Evolutionary conservation across 2,113 vertebrate species (phyloP).

Genomic region (Xenopus laevis): DNA sequence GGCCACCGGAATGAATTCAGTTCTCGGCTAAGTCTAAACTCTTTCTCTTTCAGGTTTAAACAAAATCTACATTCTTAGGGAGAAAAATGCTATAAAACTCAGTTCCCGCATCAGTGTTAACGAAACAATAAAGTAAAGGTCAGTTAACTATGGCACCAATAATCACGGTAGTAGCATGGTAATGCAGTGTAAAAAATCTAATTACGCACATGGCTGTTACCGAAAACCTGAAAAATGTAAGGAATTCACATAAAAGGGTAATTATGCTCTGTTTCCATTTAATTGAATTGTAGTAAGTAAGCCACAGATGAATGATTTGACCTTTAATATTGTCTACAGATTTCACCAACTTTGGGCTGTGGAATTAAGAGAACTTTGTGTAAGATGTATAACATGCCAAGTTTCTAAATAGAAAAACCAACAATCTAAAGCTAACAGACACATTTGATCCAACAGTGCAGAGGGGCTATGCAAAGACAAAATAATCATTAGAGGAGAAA

Average conservation of each 20-base stretch:
- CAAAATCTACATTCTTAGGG: conserved; percentile 3
- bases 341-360: not conserved
- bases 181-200: conserved; percentile 25
- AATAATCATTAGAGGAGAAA: too few relatives aligned
- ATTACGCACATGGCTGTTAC: conserved; percentile 30
- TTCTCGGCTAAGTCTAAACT: not conserved
- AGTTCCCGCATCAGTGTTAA: conserved; percentile 1
- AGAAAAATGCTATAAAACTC: not conserved
- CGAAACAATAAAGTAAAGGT: conserved; percentile 32
- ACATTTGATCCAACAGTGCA: too few relatives aligned
- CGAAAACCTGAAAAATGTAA: conserved; percentile 29
- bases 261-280: conserved; percentile 8
- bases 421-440: too few relatives aligned
- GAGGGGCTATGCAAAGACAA: too few relatives aligned
- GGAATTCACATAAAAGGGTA: conserved; percentile 15
- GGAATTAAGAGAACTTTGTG: not conserved
- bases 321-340: not conserved
- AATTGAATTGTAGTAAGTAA: not conserved
- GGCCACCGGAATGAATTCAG: conserved; percentile 17
- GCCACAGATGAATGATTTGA: not conserved
- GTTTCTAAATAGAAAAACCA: not conserved
- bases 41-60: conserved; percentile 7
- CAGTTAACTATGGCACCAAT: conserved; percentile 7
- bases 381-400: not conserved
- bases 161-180: conserved; percentile 19